Percentiles rank a stretch among this genome's conserved stretches.
Conservation (phyloP, 2,113 vertebrate genomes). For the Psittacus erithacus region DNA sequence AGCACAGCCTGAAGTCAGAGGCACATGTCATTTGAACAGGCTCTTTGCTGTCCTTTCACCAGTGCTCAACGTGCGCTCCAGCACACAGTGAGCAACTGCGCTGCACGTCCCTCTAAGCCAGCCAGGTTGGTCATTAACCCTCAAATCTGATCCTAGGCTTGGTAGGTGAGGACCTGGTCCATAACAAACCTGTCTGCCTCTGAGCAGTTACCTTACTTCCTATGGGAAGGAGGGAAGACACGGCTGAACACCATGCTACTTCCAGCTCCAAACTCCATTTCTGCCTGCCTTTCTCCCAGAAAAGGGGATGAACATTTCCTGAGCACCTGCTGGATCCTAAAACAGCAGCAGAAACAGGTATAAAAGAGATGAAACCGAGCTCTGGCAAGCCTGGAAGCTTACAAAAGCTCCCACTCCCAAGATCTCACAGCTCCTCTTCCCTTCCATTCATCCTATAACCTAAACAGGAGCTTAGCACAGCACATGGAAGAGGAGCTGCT, state of each 20-base stretch:
- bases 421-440: neutral
- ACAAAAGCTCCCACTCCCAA: fast-evolving
- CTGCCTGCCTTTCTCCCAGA: neutral
- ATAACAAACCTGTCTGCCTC: neutral
- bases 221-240: fast-evolving
- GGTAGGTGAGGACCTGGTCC: neutral
- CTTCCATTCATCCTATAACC: fast-evolving
- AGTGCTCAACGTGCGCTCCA: fast-evolving
- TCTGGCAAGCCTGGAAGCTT: neutral
- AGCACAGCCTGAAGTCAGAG: neutral
- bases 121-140: fast-evolving
- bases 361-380: neutral
- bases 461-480: fast-evolving
- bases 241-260: fast-evolving
- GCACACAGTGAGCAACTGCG: neutral
- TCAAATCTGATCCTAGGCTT: neutral
- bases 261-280: neutral
- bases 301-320: fast-evolving
- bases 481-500: fast-evolving
- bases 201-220: neutral
- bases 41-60: neutral
- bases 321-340: neutral
- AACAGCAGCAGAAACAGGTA: fast-evolving
- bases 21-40: neutral
- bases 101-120: neutral